Evolutionary conservation across 2,888 invertebrate genomes (phyloP).

Genomic region (Petrolisthes manimaculis): DNA sequence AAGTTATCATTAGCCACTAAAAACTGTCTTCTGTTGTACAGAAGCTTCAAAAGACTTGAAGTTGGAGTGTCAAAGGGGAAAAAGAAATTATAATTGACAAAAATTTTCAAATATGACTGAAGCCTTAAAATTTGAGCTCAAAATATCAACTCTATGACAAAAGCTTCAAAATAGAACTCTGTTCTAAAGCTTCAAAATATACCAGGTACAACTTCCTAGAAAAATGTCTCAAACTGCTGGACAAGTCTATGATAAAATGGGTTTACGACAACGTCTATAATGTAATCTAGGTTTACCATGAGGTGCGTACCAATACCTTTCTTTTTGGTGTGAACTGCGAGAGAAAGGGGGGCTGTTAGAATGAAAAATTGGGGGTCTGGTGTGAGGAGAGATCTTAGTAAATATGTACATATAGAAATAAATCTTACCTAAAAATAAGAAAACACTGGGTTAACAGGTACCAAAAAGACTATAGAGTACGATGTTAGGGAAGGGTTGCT

Average conservation of each 20-base stretch:
- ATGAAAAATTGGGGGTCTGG: constrained; percentile 61
- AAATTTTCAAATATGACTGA: constrained; percentile 6
- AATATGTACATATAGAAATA: constrained; percentile 57
- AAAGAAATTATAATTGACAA: constrained; percentile 20
- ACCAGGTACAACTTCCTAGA: constrained; percentile 50
- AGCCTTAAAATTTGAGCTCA: constrained; percentile 39
- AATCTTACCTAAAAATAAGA: constrained; percentile 47
- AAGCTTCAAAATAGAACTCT: constrained; percentile 48
- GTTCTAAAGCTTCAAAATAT: constrained; percentile 57
- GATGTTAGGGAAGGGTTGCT: constrained; percentile 30
- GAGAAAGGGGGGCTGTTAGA: constrained; percentile 66
- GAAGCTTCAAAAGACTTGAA: constrained; percentile 37
- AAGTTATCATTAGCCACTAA: neutral
- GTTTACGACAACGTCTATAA: constrained; percentile 63
- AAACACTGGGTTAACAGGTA: constrained; percentile 42
- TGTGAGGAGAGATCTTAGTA: constrained; percentile 59
- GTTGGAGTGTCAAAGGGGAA: neutral
- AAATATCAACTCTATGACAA: constrained; percentile 27
- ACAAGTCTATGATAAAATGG: constrained; percentile 61
- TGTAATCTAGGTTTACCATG: constrained; percentile 65
- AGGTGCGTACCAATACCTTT: constrained; percentile 65
- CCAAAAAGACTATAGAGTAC: constrained; percentile 32
- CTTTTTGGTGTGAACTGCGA: constrained; percentile 66
- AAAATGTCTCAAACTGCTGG: constrained; percentile 55
- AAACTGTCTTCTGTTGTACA: constrained; percentile 30